Evolutionary conservation across 2,113 vertebrate species (phyloP).

Genomic region (Podiceps cristatus): DNA sequence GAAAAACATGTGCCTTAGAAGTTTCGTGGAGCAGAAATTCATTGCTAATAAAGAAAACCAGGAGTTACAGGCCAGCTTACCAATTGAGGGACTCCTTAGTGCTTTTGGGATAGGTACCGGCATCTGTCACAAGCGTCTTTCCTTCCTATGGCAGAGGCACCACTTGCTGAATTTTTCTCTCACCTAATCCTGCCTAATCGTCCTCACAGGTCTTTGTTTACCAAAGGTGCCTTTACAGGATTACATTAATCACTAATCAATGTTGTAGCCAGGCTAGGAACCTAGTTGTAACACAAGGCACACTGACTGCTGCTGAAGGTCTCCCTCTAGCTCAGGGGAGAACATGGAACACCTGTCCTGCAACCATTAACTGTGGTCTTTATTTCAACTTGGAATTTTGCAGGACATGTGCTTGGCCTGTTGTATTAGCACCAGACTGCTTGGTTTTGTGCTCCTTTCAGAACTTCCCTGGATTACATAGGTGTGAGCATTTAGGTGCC

Average conservation of each 20-base stretch:
- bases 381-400: not conserved
- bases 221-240: not conserved
- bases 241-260: not conserved
- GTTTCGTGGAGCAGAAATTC: constrained; percentile 25
- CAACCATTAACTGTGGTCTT: not conserved
- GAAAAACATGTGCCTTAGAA: constrained; percentile 21
- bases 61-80: not conserved
- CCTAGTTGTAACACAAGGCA: not conserved
- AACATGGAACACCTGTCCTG: not conserved
- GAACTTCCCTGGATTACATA: not conserved
- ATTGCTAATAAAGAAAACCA: constrained; percentile 20
- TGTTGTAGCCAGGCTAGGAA: not conserved
- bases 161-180: not conserved
- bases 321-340: not conserved
- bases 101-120: not conserved
- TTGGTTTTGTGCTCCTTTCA: not conserved
- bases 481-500: not conserved
- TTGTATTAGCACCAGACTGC: not conserved
- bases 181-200: not conserved
- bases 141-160: constrained; percentile 11
- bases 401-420: not conserved
- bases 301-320: not conserved
- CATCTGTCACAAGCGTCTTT: not conserved
- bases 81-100: not conserved
- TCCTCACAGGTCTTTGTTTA: not conserved